Conservation (phyloP, 2,888 invertebrate species). For the Dinocampus coccinellae region DNA sequence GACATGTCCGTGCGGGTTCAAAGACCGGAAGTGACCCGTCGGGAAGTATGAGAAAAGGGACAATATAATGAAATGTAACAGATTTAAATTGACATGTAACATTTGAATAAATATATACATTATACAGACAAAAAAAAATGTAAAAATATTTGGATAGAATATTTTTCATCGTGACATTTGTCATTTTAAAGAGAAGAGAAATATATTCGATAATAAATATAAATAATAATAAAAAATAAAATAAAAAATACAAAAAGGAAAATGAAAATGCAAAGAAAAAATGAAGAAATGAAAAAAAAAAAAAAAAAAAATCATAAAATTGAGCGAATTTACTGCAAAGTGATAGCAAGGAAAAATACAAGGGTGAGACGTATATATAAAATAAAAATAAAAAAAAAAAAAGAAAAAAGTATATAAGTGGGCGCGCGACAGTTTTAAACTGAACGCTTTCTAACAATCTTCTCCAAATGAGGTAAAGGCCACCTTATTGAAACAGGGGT, state of each 20-base stretch:
- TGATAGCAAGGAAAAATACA: conserved; percentile 55
- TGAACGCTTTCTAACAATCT: conserved; percentile 66
- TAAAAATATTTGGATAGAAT: neutral
- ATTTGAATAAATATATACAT: neutral
- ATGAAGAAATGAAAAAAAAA: conserved; percentile 42
- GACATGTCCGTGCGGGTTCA: conserved; percentile 18
- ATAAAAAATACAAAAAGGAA: too few species aligned
- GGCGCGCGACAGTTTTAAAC: conserved; percentile 65
- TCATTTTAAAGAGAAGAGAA: neutral
- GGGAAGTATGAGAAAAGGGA: neutral
- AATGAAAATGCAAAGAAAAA: neutral
- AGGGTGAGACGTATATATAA: conserved; percentile 26
- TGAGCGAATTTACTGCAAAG: conserved; percentile 63
- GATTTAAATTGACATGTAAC: neutral
- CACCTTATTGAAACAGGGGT: conserved; percentile 70
- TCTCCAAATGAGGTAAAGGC: conserved; percentile 69
- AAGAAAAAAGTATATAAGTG: neutral
- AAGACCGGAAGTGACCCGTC: conserved; percentile 18
- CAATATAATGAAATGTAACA: neutral
- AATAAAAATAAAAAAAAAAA: neutral
- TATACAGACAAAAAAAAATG: neutral
- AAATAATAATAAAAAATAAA: too few species aligned
- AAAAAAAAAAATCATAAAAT: conserved; percentile 39
- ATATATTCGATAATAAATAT: too few species aligned
- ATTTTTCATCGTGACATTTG: neutral